These are phyloP conservation scores for Peromyscus polionotus DNA, from an alignment of 2,113 vertebrate species.

Conservation along the genomic window DNA sequence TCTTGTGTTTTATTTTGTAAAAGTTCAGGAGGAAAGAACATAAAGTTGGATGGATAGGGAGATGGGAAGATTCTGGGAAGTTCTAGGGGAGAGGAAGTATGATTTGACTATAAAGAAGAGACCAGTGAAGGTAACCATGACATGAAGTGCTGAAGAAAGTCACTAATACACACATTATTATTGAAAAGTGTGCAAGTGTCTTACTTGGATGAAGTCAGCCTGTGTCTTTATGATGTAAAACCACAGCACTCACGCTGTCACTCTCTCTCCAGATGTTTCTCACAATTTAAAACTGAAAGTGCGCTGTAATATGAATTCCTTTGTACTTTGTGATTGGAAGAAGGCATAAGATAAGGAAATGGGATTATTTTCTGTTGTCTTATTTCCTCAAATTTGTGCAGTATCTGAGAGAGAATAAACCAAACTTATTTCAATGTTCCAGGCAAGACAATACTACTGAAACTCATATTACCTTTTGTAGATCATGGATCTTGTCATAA, in stretches of 20 bases:
- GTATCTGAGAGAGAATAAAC: neutral
- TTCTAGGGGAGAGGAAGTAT: neutral
- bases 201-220: neutral
- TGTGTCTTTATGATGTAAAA: neutral
- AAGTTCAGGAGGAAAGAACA: neutral
- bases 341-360: neutral
- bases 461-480: neutral
- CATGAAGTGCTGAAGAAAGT: neutral
- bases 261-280: neutral
- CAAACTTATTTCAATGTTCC: neutral
- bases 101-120: neutral
- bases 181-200: neutral
- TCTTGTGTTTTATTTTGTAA: neutral
- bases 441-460: neutral
- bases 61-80: neutral
- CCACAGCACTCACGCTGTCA: neutral
- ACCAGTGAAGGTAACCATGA: neutral
- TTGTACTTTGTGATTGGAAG: neutral
- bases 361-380: neutral
- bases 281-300: neutral
- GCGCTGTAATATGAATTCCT: neutral
- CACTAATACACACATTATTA: neutral
- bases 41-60: neutral
- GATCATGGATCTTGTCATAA: neutral
- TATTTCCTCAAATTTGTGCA: neutral